Percentiles rank a stretch among this genome's conserved stretches.
phyloP scores from a whole-genome alignment of 2,888 invertebrate genomes.

The Herminia tarsipennalis region DNA sequence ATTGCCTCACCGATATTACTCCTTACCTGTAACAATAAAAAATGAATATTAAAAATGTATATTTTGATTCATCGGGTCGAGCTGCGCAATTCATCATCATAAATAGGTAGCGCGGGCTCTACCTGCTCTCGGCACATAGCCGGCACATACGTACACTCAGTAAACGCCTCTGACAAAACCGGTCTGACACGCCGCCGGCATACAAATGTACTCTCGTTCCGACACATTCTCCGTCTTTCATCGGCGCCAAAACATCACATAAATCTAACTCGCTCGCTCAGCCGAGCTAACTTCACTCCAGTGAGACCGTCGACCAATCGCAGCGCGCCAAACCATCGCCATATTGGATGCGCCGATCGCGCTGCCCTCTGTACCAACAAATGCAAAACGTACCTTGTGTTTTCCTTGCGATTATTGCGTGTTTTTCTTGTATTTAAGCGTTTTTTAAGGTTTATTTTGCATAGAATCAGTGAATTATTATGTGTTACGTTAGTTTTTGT shows the following conservation, averaged over 20 bases:
- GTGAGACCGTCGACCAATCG: constrained; percentile 67
- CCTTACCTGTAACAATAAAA: constrained; percentile 76
- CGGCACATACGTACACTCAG: constrained; percentile 74
- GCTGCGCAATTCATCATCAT: constrained; percentile 68
- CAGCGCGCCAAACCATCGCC: constrained; percentile 70
- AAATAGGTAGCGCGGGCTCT: constrained; percentile 68
- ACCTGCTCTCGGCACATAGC: constrained; percentile 79
- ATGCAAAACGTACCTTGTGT: constrained; percentile 64
- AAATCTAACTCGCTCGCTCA: constrained; percentile 79
- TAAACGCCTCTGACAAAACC: constrained; percentile 83
- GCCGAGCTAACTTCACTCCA: constrained; percentile 73
- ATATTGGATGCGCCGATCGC: constrained; percentile 75
- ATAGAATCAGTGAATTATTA: constrained; percentile 58
- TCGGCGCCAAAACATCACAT: constrained; percentile 79
- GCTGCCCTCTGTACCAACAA: constrained; percentile 73
- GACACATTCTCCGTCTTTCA: constrained; percentile 81
- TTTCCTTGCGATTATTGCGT: constrained; percentile 72
- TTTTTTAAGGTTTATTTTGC: constrained; percentile 45
- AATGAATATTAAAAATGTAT: constrained; percentile 57
- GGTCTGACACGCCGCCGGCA: constrained; percentile 74
- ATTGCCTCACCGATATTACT: constrained; percentile 10
- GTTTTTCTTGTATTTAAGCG: constrained; percentile 64
- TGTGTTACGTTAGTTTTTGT: constrained; percentile 47
- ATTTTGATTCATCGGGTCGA: constrained; percentile 44
- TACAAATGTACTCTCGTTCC: constrained; percentile 79